Percentiles rank a stretch among this genome's conserved stretches.
These are phyloP conservation scores for Sebastes matsubarae DNA, from an alignment of 2,797 vertebrate species.

Conservation along the genomic window DNA sequence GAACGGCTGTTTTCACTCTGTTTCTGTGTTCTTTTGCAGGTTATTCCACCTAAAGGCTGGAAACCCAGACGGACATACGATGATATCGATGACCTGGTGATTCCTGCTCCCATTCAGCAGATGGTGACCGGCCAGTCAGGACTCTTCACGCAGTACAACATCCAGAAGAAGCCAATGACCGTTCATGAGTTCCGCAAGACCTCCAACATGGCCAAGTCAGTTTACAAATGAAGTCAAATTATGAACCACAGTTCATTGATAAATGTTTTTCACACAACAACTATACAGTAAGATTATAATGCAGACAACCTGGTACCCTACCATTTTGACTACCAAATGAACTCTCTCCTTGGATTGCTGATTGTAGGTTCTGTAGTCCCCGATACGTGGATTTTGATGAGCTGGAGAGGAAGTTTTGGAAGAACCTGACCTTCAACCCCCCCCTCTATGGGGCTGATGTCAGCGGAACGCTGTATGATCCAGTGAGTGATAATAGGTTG, in stretches of 20 bases:
- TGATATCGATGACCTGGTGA: slow-evolving; percentile 93
- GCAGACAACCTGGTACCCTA: not conserved
- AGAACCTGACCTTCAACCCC: slow-evolving; percentile 95
- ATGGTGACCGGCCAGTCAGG: slow-evolving; percentile 98
- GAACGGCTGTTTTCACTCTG: not conserved
- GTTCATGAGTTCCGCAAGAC: slow-evolving; percentile 93
- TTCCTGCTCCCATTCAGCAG: slow-evolving; percentile 97
- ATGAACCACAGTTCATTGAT: not conserved
- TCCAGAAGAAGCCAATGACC: slow-evolving; percentile 98
- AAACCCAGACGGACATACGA: slow-evolving; percentile 91
- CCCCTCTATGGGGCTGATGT: slow-evolving; percentile 96
- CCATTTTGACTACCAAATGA: not conserved
- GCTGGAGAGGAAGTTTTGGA: slow-evolving; percentile 98
- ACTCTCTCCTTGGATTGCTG: not conserved
- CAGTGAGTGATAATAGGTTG: slow-evolving; percentile 77
- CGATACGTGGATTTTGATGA: slow-evolving; percentile 93
- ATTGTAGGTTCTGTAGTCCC: slow-evolving; percentile 90
- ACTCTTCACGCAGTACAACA: slow-evolving; percentile 99
- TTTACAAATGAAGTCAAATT: not conserved
- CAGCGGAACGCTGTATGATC: slow-evolving; percentile 92
- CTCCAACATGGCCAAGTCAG: slow-evolving; percentile 94
- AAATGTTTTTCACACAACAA: not conserved
- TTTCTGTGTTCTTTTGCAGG: slow-evolving; percentile 73
- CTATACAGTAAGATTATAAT: not conserved
- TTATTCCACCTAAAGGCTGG: slow-evolving; percentile 96